Evolutionary conservation across 2,888 invertebrate genomes (phyloP), one percentile per base, ranked within the genome.

Genomic region (Coenonympha glycerion): DNA sequence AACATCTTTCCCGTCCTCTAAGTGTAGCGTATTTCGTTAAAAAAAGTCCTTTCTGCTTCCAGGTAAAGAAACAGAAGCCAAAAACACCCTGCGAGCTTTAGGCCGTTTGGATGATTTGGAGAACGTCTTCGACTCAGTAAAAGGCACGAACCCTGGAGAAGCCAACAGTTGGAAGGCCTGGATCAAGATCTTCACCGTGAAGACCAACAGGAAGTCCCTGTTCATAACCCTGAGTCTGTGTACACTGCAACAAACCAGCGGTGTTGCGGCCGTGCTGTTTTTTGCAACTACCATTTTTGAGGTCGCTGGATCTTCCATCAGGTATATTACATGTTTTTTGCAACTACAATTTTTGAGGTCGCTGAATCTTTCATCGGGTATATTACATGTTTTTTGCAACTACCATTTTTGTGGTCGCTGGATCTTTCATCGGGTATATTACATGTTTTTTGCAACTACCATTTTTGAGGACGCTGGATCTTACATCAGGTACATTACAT

Each of bases 161-260:
- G 66, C 59, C 0, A 49, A 54, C 30, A 66, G 58, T 21, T 68
- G 69, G 68, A 71, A 66, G 48, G 66, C 67, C 0, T 73, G 72
- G 71, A 58, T 66, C 3, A 68, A 72, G 52, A 71, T 73, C 36
- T 72, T 73, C 39, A 70, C 73, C 1, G 67, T 68, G 4, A 73
- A 68, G 39, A 57, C 68, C 0, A 73, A 73, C 26, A 64, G 72
- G 11, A 57, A 60, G 28, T 65, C 71, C 0, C 60, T 73, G 2
- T 66, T 70, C 42, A 72, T 73, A 37, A 71, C 69, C 0, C 39
- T 72, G 2, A 67, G 60, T 30, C 55, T 73, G 8, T 66, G 66
- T 37, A 68, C 65, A 0, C 39, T 65, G 16, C 65, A 66, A 30
- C 64, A 66, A 39, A 42, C 63, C 3, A 71, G 71, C 15, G 73